A percentile compares a stretch with the other conserved stretches of the same genome.
These are phyloP conservation scores for Himalopsyche japonica DNA, from an alignment of 2,888 invertebrate genomes.

Conservation along the genomic window DNA sequence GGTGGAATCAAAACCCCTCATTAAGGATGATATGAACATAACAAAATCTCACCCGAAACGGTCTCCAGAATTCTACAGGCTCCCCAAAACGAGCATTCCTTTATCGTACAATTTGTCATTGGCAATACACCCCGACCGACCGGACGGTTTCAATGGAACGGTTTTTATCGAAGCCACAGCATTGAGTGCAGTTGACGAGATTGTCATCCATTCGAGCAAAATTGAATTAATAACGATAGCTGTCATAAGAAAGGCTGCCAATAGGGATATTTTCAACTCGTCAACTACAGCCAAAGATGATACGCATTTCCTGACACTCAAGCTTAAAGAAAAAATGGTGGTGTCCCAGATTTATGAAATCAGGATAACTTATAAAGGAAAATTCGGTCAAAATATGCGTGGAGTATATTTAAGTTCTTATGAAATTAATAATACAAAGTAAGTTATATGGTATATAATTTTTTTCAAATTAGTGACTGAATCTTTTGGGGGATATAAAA, in stretches of 20 bases:
- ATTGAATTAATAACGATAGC: constrained; percentile 46
- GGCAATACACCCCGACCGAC: constrained; percentile 52
- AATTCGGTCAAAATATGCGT: constrained; percentile 62
- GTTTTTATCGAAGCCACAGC: constrained; percentile 53
- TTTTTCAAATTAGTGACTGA: too few relatives aligned
- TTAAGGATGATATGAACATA: neutral
- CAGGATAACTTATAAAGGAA: constrained; percentile 61
- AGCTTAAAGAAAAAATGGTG: constrained; percentile 47
- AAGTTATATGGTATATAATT: neutral
- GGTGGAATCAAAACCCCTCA: neutral
- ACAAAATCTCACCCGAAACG: neutral
- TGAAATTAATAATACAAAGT: neutral
- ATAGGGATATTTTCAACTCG: neutral
- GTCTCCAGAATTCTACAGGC: constrained; percentile 50
- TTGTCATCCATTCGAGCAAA: constrained; percentile 57
- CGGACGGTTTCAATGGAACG: constrained; percentile 52
- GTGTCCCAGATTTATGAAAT: constrained; percentile 53
- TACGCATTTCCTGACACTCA: constrained; percentile 59
- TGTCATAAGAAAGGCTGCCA: constrained; percentile 18
- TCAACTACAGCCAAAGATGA: constrained; percentile 45
- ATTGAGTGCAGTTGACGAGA: constrained; percentile 44
- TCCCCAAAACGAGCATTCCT: constrained; percentile 60
- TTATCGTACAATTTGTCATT: constrained; percentile 59
- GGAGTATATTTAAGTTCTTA: constrained; percentile 69
- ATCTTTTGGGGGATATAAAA: too few relatives aligned